Conservation (phyloP, 2,797 vertebrate species). For the Caiman crocodilus region DNA sequence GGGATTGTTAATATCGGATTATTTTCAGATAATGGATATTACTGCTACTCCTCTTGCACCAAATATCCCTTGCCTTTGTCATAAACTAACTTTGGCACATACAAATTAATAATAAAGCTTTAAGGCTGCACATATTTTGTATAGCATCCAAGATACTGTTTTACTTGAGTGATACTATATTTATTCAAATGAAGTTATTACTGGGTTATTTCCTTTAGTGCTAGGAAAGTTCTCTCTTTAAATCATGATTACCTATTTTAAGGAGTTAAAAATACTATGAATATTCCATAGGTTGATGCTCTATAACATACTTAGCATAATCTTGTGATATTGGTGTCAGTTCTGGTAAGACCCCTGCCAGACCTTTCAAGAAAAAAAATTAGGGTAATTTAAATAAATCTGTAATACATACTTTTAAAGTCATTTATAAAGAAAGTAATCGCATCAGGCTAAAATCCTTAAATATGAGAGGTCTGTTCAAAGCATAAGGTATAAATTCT, state of each 20-base stretch:
- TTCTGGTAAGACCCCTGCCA: slow-evolving; percentile 1
- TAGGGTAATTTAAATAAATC: neutral
- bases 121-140: neutral
- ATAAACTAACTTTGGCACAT: neutral
- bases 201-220: neutral
- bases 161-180: neutral
- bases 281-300: neutral
- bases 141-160: neutral
- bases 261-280: neutral
- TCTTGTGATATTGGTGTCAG: neutral
- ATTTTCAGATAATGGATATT: neutral
- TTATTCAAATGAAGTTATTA: neutral
- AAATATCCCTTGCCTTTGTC: neutral
- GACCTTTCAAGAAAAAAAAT: neutral
- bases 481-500: neutral
- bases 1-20: neutral
- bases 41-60: neutral
- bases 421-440: neutral
- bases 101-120: neutral
- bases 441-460: neutral
- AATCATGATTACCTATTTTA: neutral
- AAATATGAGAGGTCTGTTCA: neutral
- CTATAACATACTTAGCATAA: neutral
- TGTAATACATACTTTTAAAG: neutral
- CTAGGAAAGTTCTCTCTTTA: neutral